Evolutionary conservation across 2,113 vertebrate genomes (phyloP), one percentile per base, ranked within the genome.

Genomic region (Rhodinocichla rosea): DNA sequence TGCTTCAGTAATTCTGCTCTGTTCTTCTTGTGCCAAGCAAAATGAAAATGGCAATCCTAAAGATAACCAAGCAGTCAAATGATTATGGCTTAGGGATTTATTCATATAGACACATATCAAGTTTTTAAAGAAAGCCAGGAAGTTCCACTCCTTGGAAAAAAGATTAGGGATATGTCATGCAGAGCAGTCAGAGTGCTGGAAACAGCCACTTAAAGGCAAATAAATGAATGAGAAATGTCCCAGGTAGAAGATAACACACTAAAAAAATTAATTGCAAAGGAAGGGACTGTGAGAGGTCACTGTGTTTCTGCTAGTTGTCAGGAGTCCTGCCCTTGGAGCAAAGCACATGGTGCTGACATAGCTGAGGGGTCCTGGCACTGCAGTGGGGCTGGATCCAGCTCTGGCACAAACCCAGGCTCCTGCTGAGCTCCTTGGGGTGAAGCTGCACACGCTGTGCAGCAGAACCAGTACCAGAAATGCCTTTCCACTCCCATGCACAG

Each of bases 91-190:
- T 69, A 62, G 50, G 56, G 52, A 89, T 92, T 83, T 92, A 42
- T 83, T 35, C 44, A 59, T 65, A 40, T 15, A 78, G 50, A 53
- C 77, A 65, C 26, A 39, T 70, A 95, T 63, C 89, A 59, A 55
- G 14, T 70, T 90, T 90, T 87, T 73, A 83, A 85, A 90, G 55
- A 63, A 86, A 92, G 76, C 9, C 89, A 81, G 91, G 86, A 96
- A 94, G 91, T 92, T 92, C 86, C 80, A 83, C 68, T 93, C 80
- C 80, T 93, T 1, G 64, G 92, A 97, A 95, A 95, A 94, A 93
- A 94, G 92, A 88, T 94, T 93, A 92, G 56, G 30, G 22, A 37
- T 62, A 74, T 44, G 47, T 90, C 91, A 90, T 39, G 32, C 79
- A 47, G 52, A 78, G 76, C 71, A 95, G 91, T 93, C 26, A 53